Percentiles rank a stretch among this genome's conserved stretches.
Evolutionary conservation across 2,797 vertebrate species (phyloP).

Genomic region (Hoplostethus mediterraneus): DNA sequence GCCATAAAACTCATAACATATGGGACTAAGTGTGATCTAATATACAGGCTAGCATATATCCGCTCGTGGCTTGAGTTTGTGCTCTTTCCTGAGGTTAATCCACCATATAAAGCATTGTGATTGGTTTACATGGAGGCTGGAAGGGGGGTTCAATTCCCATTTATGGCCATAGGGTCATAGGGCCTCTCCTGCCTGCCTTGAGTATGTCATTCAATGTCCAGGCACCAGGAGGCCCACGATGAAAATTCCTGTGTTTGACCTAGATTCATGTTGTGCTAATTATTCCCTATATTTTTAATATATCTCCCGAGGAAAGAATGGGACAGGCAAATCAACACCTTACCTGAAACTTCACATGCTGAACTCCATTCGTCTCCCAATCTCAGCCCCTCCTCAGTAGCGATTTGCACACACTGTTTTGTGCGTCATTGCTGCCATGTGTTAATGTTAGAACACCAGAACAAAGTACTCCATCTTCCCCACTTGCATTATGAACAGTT

Average conservation of each 20-base stretch:
- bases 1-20: conserved; percentile 2
- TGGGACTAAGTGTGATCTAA: not conserved
- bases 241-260: conserved; percentile 61
- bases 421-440: conserved; percentile 36
- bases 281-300: conserved; percentile 52
- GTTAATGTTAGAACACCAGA: conserved; percentile 42
- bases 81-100: conserved; percentile 73
- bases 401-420: conserved; percentile 45
- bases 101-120: conserved; percentile 62
- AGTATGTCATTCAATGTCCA: conserved; percentile 77
- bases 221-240: conserved; percentile 57
- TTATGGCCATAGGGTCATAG: conserved; percentile 66
- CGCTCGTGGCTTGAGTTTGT: not conserved
- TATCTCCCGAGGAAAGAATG: conserved; percentile 11
- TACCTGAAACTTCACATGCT: not conserved
- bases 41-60: conserved; percentile 3
- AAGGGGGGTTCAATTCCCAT: conserved; percentile 62
- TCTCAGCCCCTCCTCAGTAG: conserved; percentile 18
- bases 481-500: conserved; percentile 53
- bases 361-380: conserved; percentile 16
- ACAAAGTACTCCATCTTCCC: conserved; percentile 23
- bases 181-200: conserved; percentile 58
- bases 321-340: conserved; percentile 33
- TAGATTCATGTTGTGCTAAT: conserved; percentile 46
- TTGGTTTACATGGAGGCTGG: conserved; percentile 54